Base-by-base conservation (phyloP, 2,888 invertebrate species). In the Troilus luridus region DNA sequence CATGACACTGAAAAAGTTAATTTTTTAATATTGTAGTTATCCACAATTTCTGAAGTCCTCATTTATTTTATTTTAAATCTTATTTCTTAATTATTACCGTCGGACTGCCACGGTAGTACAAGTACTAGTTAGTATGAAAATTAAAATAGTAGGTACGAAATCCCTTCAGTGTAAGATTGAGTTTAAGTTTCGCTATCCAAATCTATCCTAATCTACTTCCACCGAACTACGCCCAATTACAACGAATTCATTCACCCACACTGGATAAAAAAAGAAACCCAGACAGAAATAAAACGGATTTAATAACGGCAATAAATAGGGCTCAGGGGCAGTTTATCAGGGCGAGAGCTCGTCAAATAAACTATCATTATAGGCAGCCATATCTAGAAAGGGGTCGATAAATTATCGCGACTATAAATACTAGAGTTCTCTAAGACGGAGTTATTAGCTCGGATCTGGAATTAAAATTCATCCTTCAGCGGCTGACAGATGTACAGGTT, bases 401-500 rank as follows among this genome's bases (percentile, higher is more conserved):
- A 85, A 85, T 85, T 56, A 85, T 85, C 85, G 85, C 56, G 56
- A 58, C 54, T 54, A 85, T 85, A 85, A 85, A 85, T 85, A 85
- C 56, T 85, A 77, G 27, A 85, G 85, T 41, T 56, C 54, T 58
- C 54, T 58, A 85, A 85, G 85, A 56, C 85, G 56, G 85, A 85
- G 85, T 85, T 85, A 85, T 85, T 85, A 85, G 85, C 54, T 56
- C 85, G 54, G 56, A 85, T 85, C 85, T 85, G 56, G 85, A 85
- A 85, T 85, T 85, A 85, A 85, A 85, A 85, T 85, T 85, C 85
- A 85, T 85, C 85, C 85, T 85, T 85, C 85, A 77, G n/a, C 85
- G 85, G 21, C 56, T 85, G 85, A 85, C 85, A 85, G 85, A 85
- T 85, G 85, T 85, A 85, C 85, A 58, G 54, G 56, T 85, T 85